Percentiles rank a stretch among this genome's conserved stretches.
Evolutionary conservation across 2,113 vertebrate species (phyloP).

Genomic region (Siphamia tubifer): DNA sequence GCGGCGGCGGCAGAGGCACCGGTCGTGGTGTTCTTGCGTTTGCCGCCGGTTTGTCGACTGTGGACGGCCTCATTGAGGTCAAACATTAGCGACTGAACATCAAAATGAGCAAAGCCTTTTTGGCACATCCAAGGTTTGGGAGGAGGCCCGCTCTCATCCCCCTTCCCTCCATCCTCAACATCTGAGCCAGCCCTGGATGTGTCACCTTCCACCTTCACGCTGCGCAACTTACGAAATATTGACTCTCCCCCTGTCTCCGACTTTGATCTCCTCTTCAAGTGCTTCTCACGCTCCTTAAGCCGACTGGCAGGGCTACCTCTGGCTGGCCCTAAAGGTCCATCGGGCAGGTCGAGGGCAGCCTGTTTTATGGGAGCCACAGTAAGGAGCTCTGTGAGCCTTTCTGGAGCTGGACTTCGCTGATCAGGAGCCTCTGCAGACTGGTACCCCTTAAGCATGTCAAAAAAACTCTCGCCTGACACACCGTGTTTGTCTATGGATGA

Average conservation of each 20-base stretch:
- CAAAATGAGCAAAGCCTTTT: conserved; percentile 95
- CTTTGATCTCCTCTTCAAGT: conserved; percentile 96
- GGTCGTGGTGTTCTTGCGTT: conserved; percentile 95
- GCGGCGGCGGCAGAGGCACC: conserved; percentile 95
- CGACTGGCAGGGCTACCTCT: conserved; percentile 91
- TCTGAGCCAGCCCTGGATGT: conserved; percentile 88
- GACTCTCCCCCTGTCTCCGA: conserved; percentile 97
- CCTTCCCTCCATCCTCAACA: conserved; percentile 90
- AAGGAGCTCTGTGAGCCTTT: conserved; percentile 90
- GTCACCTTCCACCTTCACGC: conserved; percentile 92
- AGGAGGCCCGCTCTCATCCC: conserved; percentile 80
- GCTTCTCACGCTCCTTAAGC: conserved; percentile 97
- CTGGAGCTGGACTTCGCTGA: conserved; percentile 87
- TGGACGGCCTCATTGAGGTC: conserved; percentile 93
- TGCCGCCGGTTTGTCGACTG: conserved; percentile 90
- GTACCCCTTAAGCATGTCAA: conserved; percentile 96
- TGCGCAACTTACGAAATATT: conserved; percentile 97
- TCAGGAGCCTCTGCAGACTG: conserved; percentile 89
- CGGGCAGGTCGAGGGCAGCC: conserved; percentile 87
- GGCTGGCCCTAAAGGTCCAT: conserved; percentile 81
- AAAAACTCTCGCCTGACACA: conserved; percentile 94
- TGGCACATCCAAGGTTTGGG: conserved; percentile 93
- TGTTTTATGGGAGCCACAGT: conserved; percentile 84
- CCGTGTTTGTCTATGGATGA: conserved; percentile 98
- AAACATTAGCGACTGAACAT: conserved; percentile 96